These are phyloP conservation scores for Campylorhamphus procurvoides DNA, from an alignment of 2,113 vertebrate genomes.

Conservation along the genomic window DNA sequence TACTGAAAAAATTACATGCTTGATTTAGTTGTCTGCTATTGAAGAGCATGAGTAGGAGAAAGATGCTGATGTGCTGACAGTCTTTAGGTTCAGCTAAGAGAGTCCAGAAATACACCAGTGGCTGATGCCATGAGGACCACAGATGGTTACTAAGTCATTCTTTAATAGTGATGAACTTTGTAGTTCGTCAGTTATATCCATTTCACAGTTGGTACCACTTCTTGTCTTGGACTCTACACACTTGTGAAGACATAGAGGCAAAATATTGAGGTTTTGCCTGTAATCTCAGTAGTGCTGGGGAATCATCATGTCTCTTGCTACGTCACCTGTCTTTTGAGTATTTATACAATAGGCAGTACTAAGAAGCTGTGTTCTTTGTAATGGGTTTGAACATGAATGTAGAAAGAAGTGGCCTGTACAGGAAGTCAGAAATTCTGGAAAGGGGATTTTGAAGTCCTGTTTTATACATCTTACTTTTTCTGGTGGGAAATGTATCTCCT, in stretches of 20 bases:
- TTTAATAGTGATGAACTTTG: neutral
- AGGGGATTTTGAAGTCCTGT: neutral
- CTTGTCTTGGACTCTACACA: rapidly evolving
- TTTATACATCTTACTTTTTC: neutral
- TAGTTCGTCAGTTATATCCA: neutral
- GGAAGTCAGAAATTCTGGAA: neutral
- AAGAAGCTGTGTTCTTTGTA: neutral
- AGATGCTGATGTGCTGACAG: neutral
- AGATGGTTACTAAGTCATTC: neutral
- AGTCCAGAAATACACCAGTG: neutral
- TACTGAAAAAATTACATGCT: neutral
- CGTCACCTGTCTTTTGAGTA: neutral
- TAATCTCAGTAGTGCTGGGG: neutral
- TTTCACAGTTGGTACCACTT: neutral
- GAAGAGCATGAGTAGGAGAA: neutral
- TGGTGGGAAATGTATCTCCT: neutral
- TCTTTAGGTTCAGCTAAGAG: neutral
- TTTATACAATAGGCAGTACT: neutral
- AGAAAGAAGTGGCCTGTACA: neutral
- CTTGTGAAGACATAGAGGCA: neutral
- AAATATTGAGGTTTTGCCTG: neutral
- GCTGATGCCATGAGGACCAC: neutral
- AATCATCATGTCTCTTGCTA: neutral
- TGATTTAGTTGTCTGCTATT: neutral
- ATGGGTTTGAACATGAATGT: neutral